These are phyloP conservation scores for Rhynchomys soricoides DNA, from an alignment of 2,113 vertebrate species.

Conservation along the genomic window DNA sequence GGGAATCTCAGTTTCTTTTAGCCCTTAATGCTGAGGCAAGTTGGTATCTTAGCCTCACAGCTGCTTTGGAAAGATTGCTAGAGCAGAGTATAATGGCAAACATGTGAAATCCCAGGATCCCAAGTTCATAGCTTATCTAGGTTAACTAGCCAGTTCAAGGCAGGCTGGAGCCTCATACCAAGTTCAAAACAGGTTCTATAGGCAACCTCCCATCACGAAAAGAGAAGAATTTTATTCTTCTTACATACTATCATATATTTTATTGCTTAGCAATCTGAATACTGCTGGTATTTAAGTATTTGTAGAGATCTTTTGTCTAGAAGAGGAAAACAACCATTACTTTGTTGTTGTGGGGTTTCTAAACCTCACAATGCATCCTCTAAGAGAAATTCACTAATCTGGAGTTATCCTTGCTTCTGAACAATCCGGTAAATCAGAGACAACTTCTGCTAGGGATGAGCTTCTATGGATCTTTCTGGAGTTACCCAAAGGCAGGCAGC, in stretches of 20 bases:
- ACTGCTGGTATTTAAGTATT: neutral
- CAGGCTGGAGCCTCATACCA: neutral
- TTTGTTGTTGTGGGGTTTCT: neutral
- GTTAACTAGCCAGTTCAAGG: neutral
- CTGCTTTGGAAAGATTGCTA: neutral
- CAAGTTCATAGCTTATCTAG: neutral
- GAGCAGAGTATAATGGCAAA: neutral
- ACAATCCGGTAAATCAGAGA: neutral
- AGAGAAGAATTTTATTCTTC: neutral
- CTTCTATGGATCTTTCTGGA: neutral
- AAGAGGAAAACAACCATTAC: neutral
- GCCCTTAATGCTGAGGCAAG: neutral
- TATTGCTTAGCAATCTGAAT: neutral
- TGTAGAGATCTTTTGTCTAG: neutral
- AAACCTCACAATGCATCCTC: neutral
- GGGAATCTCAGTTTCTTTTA: neutral
- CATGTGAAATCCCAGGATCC: neutral
- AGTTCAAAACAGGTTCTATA: neutral
- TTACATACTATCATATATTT: neutral
- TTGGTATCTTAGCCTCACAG: fast-evolving
- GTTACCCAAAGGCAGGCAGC: neutral
- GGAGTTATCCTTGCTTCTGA: neutral
- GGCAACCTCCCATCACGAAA: neutral
- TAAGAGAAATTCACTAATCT: neutral
- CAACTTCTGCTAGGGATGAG: neutral